Conservation (phyloP, 2,888 invertebrate species). For the Vesta saturnalis region DNA sequence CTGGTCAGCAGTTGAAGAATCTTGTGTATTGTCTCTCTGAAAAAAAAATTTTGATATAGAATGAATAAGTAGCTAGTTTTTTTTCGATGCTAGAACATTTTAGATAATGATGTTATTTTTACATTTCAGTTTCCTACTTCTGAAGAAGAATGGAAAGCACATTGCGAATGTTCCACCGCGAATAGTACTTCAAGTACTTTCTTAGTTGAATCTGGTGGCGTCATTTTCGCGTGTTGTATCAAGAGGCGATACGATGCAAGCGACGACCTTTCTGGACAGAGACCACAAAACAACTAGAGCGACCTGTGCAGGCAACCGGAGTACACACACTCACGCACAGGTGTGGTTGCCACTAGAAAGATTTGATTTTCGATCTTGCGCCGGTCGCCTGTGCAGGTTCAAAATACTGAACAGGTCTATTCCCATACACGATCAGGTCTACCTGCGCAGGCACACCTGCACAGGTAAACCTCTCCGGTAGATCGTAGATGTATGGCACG, state of each 20-base stretch:
- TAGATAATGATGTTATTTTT: no score
- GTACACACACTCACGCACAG: slow-evolving; percentile 12
- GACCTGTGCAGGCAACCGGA: no score
- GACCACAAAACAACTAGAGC: slow-evolving; percentile 15
- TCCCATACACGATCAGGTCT: slow-evolving; percentile 5
- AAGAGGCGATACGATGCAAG: slow-evolving; percentile 11
- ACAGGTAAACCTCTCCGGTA: no score
- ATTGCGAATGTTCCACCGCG: no score
- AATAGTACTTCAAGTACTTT: slow-evolving; percentile 21
- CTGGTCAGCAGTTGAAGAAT: slow-evolving; percentile 4
- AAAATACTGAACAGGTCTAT: slow-evolving; percentile 15
- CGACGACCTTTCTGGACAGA: background rate
- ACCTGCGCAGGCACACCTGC: background rate
- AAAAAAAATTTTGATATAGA: no score
- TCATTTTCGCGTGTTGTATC: slow-evolving; percentile 13
- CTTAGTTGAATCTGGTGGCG: slow-evolving; percentile 8
- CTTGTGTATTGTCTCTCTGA: slow-evolving; percentile 7
- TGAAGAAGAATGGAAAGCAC: no score
- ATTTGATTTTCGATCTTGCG: slow-evolving; percentile 10
- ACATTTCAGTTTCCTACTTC: no score
- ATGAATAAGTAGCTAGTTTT: no score
- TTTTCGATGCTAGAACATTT: no score
- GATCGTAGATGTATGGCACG: background rate
- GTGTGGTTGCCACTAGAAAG: slow-evolving; percentile 11
- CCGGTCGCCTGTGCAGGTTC: slow-evolving; percentile 10